Percentiles rank a stretch among this genome's conserved stretches.
Evolutionary conservation across 2,888 invertebrate genomes (phyloP).

Genomic region (Leptopilina drosophilae): DNA sequence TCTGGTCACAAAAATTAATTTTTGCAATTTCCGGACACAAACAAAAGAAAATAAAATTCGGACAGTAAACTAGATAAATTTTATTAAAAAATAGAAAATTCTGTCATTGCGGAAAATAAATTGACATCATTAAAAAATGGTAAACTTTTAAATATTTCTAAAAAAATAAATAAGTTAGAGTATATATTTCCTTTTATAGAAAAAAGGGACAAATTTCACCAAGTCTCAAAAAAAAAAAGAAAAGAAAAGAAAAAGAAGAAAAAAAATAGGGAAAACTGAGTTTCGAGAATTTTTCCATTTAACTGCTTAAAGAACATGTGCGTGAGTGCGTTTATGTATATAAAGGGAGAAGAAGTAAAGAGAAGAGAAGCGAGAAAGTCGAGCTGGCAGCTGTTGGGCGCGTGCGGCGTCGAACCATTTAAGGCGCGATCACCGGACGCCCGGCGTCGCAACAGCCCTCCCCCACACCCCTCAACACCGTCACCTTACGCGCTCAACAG

Average conservation of each 20-base stretch:
- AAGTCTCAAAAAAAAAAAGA: not conserved
- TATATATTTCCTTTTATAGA: too few relatives aligned
- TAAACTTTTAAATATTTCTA: too few relatives aligned
- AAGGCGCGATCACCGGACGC: constrained; percentile 77
- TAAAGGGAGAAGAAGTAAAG: constrained; percentile 43
- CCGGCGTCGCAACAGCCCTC: constrained; percentile 74
- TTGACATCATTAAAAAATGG: too few relatives aligned
- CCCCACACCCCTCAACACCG: constrained; percentile 52
- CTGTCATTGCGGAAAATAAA: too few relatives aligned
- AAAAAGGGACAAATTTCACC: too few relatives aligned
- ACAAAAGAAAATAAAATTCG: too few relatives aligned
- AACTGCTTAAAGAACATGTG: constrained; percentile 14
- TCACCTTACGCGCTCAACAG: constrained; percentile 44
- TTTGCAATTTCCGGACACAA: too few relatives aligned
- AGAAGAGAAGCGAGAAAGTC: constrained; percentile 51
- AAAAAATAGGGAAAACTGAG: constrained; percentile 20
- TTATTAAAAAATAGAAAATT: too few relatives aligned
- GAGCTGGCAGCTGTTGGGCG: constrained; percentile 75
- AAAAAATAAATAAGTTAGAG: too few relatives aligned
- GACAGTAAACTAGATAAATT: too few relatives aligned
- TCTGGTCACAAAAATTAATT: too few relatives aligned
- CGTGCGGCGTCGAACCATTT: constrained; percentile 77
- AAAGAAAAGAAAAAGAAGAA: constrained; percentile 42
- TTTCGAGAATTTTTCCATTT: constrained; percentile 15
- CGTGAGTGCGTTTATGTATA: constrained; percentile 24